A percentile compares a stretch with the other conserved stretches of the same genome.
Conservation (phyloP, 2,888 invertebrate species). For the Conistra vaccinii region DNA sequence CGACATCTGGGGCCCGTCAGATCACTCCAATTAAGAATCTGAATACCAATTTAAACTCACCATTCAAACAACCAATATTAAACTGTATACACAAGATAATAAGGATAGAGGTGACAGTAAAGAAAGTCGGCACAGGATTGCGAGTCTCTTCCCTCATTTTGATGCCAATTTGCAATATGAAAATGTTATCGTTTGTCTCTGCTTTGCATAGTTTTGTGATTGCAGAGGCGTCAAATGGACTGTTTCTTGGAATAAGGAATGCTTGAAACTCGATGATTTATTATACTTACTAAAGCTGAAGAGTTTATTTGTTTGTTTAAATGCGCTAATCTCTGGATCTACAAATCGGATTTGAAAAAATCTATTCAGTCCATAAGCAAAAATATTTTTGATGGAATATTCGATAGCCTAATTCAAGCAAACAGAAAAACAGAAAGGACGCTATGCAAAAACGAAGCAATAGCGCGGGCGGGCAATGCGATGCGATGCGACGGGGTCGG, state of each 20-base stretch:
- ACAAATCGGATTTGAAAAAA: too few relatives aligned
- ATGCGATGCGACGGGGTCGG: too few relatives aligned
- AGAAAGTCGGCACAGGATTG: slow-evolving; percentile 40
- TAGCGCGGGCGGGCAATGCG: too few relatives aligned
- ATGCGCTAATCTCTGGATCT: too few relatives aligned
- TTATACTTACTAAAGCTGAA: too few relatives aligned
- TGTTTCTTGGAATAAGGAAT: slow-evolving; percentile 14
- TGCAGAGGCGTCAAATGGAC: slow-evolving; percentile 21
- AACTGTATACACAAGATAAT: slow-evolving; percentile 48
- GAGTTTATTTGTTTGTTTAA: too few relatives aligned
- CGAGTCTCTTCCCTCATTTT: slow-evolving; percentile 69
- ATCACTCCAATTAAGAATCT: slow-evolving; percentile 81
- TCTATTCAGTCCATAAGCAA: too few relatives aligned
- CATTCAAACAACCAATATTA: slow-evolving; percentile 48
- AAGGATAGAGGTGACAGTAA: slow-evolving; percentile 46
- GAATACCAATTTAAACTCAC: slow-evolving; percentile 57
- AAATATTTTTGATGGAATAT: too few relatives aligned
- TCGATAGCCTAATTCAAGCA: too few relatives aligned
- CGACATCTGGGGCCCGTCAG: slow-evolving; percentile 78
- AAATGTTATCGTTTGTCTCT: slow-evolving; percentile 68
- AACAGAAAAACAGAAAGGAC: too few relatives aligned
- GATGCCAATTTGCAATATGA: slow-evolving; percentile 76
- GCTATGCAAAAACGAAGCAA: too few relatives aligned
- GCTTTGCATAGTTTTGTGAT: slow-evolving; percentile 50
- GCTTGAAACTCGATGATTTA: neutral